Base-by-base conservation (phyloP, 2,113 vertebrate species). In the Ammodytes dubius region DNA sequence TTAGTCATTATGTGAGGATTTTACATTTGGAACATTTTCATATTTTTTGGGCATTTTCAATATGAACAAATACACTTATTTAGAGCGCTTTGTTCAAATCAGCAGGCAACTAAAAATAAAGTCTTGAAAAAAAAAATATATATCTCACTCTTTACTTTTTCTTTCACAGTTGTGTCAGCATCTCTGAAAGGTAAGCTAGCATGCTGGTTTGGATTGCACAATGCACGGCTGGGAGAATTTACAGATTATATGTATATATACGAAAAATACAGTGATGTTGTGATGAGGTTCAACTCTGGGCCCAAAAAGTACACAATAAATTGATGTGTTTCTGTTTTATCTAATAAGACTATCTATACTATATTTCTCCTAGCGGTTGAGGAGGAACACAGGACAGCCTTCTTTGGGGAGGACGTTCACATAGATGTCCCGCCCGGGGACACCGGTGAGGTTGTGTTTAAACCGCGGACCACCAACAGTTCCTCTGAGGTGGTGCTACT, bases 381-480 rank as follows among this genome's bases (percentile, higher is more conserved):
- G 91, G 87, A 88, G 0, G 92, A 94, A 13, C 76, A 71, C 47
- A 92, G 77, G 74, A 92, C 74, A 0, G 94, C 92, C 12, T 95
- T 95, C 84, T 93, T 94, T 9, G 92, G 94, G 0, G 95, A 95
- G 82, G 93, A 95, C 53, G 53, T 95, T 11, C 87, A 94, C 87
- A 92, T 95, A 19, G 74, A 87, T 0, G 49, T 94, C 61, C 83
- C 89, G 8, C 45, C 83, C 0, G 81, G 82, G 11, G 57, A 86
- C 6, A 45, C 58, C 2, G 60, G 83, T 0, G 91, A 93, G 79
- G 92, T 95, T 0, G 74, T 92, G 76, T 95, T 95, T 74, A 80
- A 60, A 43, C 81, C 92, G 54, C 77, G 64, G 56, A 43, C 46
- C 74, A 43, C 46, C 74, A 85, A 87, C 0, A 47, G 7, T 2